Percentiles rank a stretch among this genome's conserved stretches.
phyloP scores from a whole-genome alignment of 92 coral and sea anemone genomes.

The Nematostella vectensis region DNA sequence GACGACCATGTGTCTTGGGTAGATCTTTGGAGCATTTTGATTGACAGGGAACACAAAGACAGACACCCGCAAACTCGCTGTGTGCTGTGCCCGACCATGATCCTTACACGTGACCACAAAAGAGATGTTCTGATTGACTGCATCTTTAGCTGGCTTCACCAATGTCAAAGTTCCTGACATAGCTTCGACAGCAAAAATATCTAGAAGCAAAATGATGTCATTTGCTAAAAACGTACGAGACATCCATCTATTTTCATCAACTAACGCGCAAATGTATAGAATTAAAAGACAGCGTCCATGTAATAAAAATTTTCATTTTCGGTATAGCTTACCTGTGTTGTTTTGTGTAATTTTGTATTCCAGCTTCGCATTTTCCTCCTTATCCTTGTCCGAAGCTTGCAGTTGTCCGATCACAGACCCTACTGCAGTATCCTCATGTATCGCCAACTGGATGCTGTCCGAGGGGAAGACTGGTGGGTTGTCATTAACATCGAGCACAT shows the following conservation, averaged over 20 bases:
- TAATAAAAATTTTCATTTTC: too few species aligned
- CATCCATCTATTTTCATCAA: too few species aligned
- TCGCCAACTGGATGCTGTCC: constrained; percentile 16
- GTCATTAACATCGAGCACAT: constrained; percentile 48
- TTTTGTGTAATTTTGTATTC: neutral
- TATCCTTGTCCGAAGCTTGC: constrained; percentile 18
- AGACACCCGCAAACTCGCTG: constrained; percentile 30
- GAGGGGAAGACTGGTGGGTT: constrained; percentile 28
- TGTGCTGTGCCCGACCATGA: constrained; percentile 37
- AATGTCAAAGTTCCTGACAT: constrained; percentile 13
- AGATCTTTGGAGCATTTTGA: constrained; percentile 19
- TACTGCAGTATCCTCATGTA: constrained; percentile 15
- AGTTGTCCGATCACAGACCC: constrained; percentile 31
- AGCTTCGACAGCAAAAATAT: constrained; percentile 2
- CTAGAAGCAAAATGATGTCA: too few species aligned
- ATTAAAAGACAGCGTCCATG: too few species aligned
- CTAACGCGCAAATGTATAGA: too few species aligned
- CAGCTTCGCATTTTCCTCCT: constrained; percentile 18
- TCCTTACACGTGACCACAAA: constrained; percentile 38
- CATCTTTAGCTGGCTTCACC: constrained; percentile 5
- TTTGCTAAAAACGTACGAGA: too few species aligned
- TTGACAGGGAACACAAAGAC: constrained; percentile 23
- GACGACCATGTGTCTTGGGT: constrained; percentile 26
- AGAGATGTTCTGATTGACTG: constrained; percentile 20
- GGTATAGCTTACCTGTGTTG: neutral